Evolutionary conservation across 2,888 invertebrate genomes (phyloP).

Genomic region (Stictocephala bisonia): DNA sequence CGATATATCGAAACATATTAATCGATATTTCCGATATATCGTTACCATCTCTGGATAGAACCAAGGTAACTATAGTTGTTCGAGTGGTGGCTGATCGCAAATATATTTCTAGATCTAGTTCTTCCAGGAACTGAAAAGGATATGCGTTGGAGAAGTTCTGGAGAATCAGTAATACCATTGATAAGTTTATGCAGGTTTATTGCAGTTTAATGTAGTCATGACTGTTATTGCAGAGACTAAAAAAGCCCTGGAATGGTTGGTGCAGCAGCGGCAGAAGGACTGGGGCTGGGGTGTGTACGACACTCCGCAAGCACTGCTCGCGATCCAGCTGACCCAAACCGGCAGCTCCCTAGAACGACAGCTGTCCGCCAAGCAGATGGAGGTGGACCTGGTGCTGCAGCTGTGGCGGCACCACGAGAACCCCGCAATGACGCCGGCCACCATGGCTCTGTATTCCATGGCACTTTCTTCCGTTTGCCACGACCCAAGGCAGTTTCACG

Average conservation of each 20-base stretch:
- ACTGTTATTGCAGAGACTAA: conserved; percentile 65
- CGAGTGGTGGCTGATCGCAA: too few relatives aligned
- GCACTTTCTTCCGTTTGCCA: conserved; percentile 84
- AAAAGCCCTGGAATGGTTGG: conserved; percentile 78
- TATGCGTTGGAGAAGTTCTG: too few relatives aligned
- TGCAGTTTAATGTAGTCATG: not conserved
- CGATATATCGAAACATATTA: too few relatives aligned
- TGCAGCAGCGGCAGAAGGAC: conserved; percentile 78
- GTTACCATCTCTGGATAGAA: too few relatives aligned
- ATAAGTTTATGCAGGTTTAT: too few relatives aligned
- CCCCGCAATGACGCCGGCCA: conserved; percentile 69
- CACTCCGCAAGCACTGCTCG: conserved; percentile 84
- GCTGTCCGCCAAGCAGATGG: conserved; percentile 87
- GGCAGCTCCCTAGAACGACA: conserved; percentile 75
- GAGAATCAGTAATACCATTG: too few relatives aligned
- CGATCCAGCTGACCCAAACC: conserved; percentile 75
- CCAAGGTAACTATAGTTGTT: too few relatives aligned
- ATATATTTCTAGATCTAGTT: too few relatives aligned
- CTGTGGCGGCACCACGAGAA: conserved; percentile 72
- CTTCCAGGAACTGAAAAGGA: too few relatives aligned
- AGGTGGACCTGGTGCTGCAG: conserved; percentile 84
- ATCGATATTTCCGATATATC: too few relatives aligned
- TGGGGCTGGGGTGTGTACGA: conserved; percentile 86
- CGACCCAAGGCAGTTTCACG: conserved; percentile 86
- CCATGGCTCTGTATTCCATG: conserved; percentile 81